These are phyloP conservation scores for Ceriagrion tenellum DNA, from an alignment of 2,888 invertebrate genomes.

Conservation along the genomic window DNA sequence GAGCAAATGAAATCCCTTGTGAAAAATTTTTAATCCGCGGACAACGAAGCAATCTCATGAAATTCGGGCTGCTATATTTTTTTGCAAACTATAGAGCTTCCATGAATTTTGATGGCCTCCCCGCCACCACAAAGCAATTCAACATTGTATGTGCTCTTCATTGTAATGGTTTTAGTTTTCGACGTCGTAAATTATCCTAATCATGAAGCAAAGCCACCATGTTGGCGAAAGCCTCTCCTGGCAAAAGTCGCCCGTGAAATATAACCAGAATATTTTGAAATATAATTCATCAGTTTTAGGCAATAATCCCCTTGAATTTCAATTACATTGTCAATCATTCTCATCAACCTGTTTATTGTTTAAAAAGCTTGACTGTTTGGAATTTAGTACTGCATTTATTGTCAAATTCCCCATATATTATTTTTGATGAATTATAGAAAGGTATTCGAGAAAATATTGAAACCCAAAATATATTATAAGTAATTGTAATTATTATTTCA, in stretches of 20 bases:
- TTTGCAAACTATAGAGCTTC: not conserved
- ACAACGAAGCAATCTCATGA: slow-evolving; percentile 28
- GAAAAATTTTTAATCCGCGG: not conserved
- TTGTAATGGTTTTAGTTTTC: not conserved
- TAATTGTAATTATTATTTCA: too few relatives aligned
- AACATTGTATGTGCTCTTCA: not conserved
- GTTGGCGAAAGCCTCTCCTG: not conserved
- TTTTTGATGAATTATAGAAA: too few relatives aligned
- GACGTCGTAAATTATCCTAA: not conserved
- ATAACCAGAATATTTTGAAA: not conserved
- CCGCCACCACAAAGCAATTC: not conserved
- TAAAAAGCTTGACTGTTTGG: not conserved
- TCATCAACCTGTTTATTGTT: not conserved
- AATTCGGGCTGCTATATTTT: not conserved
- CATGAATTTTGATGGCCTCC: not conserved
- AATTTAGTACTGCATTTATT: too few relatives aligned
- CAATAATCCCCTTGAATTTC: not conserved
- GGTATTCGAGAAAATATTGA: too few relatives aligned
- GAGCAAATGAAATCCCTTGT: slow-evolving; percentile 31
- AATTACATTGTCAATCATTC: not conserved
- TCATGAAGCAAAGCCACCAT: not conserved
- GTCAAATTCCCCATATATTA: too few relatives aligned
- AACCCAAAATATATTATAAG: too few relatives aligned
- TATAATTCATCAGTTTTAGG: not conserved
- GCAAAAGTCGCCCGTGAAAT: not conserved